Percentiles rank a stretch among this genome's conserved stretches.
Conservation (phyloP, 2,888 invertebrate species). For the Andrena bucephala region DNA sequence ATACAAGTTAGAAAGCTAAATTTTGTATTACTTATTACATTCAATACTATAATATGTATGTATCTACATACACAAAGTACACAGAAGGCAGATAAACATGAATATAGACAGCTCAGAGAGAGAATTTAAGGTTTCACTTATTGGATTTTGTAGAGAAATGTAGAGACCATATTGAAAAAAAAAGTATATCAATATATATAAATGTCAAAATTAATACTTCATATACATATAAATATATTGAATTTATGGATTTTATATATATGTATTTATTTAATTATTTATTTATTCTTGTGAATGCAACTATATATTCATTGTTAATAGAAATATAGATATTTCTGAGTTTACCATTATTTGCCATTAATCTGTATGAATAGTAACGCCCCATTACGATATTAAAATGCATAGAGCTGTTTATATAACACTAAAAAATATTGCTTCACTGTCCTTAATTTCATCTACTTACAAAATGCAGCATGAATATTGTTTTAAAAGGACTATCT, state of each 20-base stretch:
- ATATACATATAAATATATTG: background rate
- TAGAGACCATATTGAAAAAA: slow-evolving; percentile 26
- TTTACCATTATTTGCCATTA: slow-evolving; percentile 2
- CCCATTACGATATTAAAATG: slow-evolving; percentile 24
- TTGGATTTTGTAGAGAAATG: slow-evolving; percentile 71
- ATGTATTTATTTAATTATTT: background rate
- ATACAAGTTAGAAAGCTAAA: background rate
- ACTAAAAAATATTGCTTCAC: slow-evolving; percentile 39
- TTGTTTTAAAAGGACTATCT: slow-evolving; percentile 8
- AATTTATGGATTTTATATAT: background rate
- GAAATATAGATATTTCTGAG: background rate
- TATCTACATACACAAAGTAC: slow-evolving; percentile 47
- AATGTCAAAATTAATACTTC: slow-evolving; percentile 25
- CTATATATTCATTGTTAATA: background rate
- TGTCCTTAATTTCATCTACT: slow-evolving; percentile 18
- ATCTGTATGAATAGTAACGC: background rate
- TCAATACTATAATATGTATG: slow-evolving; percentile 59
- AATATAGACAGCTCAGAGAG: slow-evolving; percentile 64
- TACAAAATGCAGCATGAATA: slow-evolving; percentile 41
- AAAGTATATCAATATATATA: slow-evolving; percentile 14
- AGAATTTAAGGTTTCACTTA: slow-evolving; percentile 80
- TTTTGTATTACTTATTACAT: slow-evolving; percentile 13
- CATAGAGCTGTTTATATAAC: slow-evolving; percentile 50
- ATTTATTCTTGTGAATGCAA: background rate
- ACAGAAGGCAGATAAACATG: slow-evolving; percentile 51